Percentiles rank a stretch among this genome's conserved stretches.
These are phyloP conservation scores for Entosphenus tridentatus DNA, from an alignment of 2,113 vertebrate genomes.

Conservation along the genomic window DNA sequence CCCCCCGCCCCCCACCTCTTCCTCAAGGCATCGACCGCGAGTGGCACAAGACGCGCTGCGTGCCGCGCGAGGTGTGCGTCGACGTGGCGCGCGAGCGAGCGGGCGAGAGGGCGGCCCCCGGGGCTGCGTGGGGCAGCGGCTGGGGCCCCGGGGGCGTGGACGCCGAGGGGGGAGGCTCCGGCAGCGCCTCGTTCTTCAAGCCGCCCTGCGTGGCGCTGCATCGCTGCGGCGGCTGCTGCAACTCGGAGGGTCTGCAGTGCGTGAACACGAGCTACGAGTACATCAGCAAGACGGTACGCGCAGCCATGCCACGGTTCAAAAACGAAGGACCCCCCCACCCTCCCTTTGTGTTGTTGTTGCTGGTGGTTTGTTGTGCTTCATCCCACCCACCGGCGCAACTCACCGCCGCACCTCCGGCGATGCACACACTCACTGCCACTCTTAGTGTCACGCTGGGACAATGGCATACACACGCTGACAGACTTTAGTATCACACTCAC, in stretches of 20 bases:
- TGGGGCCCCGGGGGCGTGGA: not conserved
- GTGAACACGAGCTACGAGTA: constrained; percentile 55
- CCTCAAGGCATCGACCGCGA: constrained; percentile 68
- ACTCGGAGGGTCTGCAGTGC: constrained; percentile 58
- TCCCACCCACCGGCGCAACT: too few relatives aligned
- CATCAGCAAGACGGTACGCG: constrained; percentile 57
- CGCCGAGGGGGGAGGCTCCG: constrained; percentile 19
- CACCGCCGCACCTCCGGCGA: too few relatives aligned
- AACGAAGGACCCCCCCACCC: too few relatives aligned
- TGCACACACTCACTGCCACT: too few relatives aligned
- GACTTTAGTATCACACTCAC: too few relatives aligned
- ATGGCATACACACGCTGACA: too few relatives aligned
- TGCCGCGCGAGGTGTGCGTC: constrained; percentile 67
- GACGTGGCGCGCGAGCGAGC: constrained; percentile 63
- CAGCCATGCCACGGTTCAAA: not conserved
- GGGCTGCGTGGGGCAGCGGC: too few relatives aligned
- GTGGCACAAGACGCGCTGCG: constrained; percentile 81
- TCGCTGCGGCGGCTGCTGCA: constrained; percentile 81
- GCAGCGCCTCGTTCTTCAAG: constrained; percentile 68
- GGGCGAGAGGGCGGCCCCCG: too few relatives aligned
- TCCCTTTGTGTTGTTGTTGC: too few relatives aligned
- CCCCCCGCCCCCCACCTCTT: not conserved
- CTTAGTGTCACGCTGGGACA: too few relatives aligned
- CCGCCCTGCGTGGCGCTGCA: constrained; percentile 73
- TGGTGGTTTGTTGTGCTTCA: too few relatives aligned